Conservation (phyloP, 2,888 invertebrate species). For the Rambutsinella grinnellia region DNA sequence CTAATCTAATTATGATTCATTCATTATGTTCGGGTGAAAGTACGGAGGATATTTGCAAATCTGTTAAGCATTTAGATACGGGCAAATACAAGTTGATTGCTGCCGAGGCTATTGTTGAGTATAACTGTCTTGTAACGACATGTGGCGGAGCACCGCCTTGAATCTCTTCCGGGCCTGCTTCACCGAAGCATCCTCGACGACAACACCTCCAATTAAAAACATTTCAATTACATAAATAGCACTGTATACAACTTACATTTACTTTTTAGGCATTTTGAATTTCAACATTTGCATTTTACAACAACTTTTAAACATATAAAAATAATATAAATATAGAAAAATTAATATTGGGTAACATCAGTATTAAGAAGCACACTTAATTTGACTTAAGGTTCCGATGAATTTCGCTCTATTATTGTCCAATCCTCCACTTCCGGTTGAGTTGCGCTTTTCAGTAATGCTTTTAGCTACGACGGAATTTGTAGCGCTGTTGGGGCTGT, state of each 20-base stretch:
- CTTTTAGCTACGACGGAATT: conserved; percentile 2
- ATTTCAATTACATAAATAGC: too few relatives aligned
- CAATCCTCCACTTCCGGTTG: conserved; percentile 3
- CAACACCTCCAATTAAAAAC: too few relatives aligned
- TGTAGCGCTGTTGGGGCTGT: conserved; percentile 10
- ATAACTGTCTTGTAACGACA: conserved; percentile 70
- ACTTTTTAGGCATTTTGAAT: too few relatives aligned
- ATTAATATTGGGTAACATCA: background rate
- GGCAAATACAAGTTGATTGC: conserved; percentile 82
- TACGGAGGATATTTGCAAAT: conserved; percentile 78
- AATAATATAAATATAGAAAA: background rate
- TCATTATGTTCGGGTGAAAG: conserved; percentile 78
- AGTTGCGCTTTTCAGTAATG: conserved; percentile 26
- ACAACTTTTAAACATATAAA: background rate
- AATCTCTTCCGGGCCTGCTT: conserved; percentile 80
- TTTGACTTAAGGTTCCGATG: background rate
- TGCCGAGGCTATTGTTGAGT: conserved; percentile 80
- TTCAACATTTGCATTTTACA: background rate
- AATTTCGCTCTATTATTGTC: conserved; percentile 28
- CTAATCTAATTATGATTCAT: conserved; percentile 87
- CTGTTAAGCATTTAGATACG: conserved; percentile 78
- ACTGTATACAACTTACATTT: too few relatives aligned
- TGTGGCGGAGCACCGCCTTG: conserved; percentile 81
- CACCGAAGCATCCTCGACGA: conserved; percentile 70
- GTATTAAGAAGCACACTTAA: background rate